Evolutionary conservation across 2,797 vertebrate species (phyloP), one percentile per base, ranked within the genome.

Genomic region (Salarias fasciatus): DNA sequence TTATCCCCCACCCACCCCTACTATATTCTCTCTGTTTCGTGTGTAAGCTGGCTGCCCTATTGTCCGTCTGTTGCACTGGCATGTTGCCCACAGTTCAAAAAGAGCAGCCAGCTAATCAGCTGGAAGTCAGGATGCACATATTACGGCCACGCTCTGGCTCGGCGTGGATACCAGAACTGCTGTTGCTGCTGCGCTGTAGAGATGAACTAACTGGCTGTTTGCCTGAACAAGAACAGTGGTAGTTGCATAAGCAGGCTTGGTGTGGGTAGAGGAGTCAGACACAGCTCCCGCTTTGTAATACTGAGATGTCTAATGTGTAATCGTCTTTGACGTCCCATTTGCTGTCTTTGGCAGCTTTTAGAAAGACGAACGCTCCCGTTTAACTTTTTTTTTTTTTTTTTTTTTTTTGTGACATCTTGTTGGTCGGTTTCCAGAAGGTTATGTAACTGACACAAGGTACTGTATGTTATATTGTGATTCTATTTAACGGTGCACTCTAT

Each of bases 191-290:
- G 74, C 71, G 75, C 71, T 67, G 1, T 9, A 43, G 55, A 69
- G 63, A 59, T 70, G 64, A 77, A 79, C 55, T 13, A 55, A 66
- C 65, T 74, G 80, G 77, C 85, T 70, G 66, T 69, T 54, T 73
- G 79, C 83, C 73, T 53, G 44, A 78, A 62, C 65, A 47, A 53
- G 69, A 77, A 70, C 67, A 71, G 68, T 45, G 56, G 61, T 6
- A 13, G 82, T 85, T 83, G 74, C 72, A 79, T 85, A 79, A 88
- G 68, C 15, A 45, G 61, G 42, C 52, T 62, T 54, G 75, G 74
- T 70, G 82, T 80, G 83, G 75, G 71, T 51, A 67, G 70, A 75
- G 50, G 40, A 85, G 66, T 63, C 72, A 76, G 81, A 84, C 70
- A 56, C 63, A 71, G 68, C 77, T 75, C 68, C 65, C 47, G 74